phyloP scores from a whole-genome alignment of 2,113 vertebrate genomes.

The Macrotus californicus region DNA sequence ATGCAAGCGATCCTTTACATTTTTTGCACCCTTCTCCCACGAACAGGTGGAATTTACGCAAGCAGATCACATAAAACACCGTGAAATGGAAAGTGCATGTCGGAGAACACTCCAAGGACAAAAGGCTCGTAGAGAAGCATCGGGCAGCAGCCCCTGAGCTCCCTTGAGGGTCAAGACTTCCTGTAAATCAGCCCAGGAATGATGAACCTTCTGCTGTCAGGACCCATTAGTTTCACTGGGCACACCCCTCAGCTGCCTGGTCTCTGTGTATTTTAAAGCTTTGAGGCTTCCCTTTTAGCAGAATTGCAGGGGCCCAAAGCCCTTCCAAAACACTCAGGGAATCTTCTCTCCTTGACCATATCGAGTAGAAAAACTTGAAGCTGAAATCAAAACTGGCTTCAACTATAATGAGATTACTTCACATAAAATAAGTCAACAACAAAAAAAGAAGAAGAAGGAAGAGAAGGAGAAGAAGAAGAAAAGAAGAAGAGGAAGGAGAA shows the following conservation, averaged over 20 bases:
- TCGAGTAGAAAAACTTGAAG: background rate
- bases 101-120: background rate
- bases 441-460: background rate
- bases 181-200: background rate
- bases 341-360: background rate
- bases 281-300: background rate
- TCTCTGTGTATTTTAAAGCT: background rate
- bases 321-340: background rate
- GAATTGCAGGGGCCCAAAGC: background rate
- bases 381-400: background rate
- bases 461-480: too few species aligned
- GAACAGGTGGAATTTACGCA: background rate
- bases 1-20: background rate
- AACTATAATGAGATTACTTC: background rate
- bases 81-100: background rate
- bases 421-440: background rate
- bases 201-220: background rate
- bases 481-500: too few species aligned
- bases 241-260: background rate
- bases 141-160: background rate
- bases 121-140: background rate
- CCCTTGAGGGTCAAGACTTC: background rate
- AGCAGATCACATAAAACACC: background rate
- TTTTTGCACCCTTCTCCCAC: background rate
- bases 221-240: background rate